A percentile compares a stretch with the other conserved stretches of the same genome.
Evolutionary conservation across 2,888 invertebrate genomes (phyloP).

Genomic region (Criorhina ranunculi): DNA sequence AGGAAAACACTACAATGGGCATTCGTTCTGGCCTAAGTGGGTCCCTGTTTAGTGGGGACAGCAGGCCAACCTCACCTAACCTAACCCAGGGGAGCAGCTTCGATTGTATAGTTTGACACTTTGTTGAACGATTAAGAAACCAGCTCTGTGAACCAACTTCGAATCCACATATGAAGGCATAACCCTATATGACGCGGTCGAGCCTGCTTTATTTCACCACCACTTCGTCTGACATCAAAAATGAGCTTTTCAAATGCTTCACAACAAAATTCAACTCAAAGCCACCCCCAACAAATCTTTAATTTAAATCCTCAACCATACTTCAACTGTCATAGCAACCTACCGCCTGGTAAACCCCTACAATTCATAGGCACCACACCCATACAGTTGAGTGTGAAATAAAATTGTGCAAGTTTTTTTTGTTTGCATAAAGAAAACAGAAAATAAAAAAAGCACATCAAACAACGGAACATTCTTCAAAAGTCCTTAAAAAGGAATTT

Average conservation of each 20-base stretch:
- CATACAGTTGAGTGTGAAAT: constrained; percentile 54
- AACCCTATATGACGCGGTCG: no score
- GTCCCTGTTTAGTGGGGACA: no score
- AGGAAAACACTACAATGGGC: no score
- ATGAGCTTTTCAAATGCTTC: constrained; percentile 1
- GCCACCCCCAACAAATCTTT: constrained; percentile 4
- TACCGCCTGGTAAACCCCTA: no score
- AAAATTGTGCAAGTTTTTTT: constrained; percentile 65
- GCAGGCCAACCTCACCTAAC: no score
- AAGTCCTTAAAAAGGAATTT: constrained; percentile 71
- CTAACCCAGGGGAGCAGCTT: no score
- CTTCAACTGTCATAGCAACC: constrained; percentile 1
- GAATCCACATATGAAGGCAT: no score
- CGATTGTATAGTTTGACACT: no score
- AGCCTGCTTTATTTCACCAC: background rate
- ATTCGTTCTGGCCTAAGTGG: no score
- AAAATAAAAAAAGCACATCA: constrained; percentile 52
- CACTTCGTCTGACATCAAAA: constrained; percentile 11
- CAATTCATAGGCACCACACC: constrained; percentile 1
- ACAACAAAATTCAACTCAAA: background rate
- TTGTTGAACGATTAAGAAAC: no score
- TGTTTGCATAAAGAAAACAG: constrained; percentile 39
- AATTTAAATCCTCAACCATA: constrained; percentile 27
- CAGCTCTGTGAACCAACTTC: no score
- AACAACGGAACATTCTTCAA: constrained; percentile 56